Evolutionary conservation across 2,113 vertebrate species (phyloP), one percentile per base, ranked within the genome.

Genomic region (Labeo catla): DNA sequence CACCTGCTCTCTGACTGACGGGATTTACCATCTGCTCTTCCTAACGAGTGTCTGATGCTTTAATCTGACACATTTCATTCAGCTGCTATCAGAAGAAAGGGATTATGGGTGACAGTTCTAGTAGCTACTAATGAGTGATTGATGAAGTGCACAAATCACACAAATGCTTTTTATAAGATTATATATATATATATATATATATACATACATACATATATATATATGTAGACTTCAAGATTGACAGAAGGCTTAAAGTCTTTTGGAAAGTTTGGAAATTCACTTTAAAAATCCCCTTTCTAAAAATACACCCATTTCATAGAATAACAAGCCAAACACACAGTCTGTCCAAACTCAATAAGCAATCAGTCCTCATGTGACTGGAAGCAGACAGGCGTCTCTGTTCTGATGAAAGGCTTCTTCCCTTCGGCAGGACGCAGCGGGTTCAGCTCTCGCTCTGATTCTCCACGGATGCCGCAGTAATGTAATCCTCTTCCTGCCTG

Each of bases 401-500:
- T 45, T 72, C 2, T 43, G 23, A 19, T 70, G 73, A 77, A 47
- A 43, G 45, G 8, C 28, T 73, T 76, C 11, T 78, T 54, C 21
- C 19, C 12, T n/a, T 7, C 45, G 70, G 59, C 54, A n/a, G 79
- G 57, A 49, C 3, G 23, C 49, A 81, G 34, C 47, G 63, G 34
- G n/a, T 68, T 50, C 10, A 10, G 50, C 34, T 87, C 52, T 73
- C 52, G 39, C 86, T 85, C 70, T 57, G 63, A 73, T 78, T 82
- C 73, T 83, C 5, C 28, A 84, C 73, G 81, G 68, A 85, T 83
- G 79, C 81, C 65, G 82, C 39, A 86, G 76, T 76, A 89, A 88
- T 83, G 63, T 39, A 86, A 87, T 83, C 73, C 45, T 86, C 84
- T 81, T 81, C 84, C 73, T 92, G 59, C 16, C 70, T 83, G 81